phyloP scores from a whole-genome alignment of 2,888 invertebrate species.

The Podabrus alpinus region DNA sequence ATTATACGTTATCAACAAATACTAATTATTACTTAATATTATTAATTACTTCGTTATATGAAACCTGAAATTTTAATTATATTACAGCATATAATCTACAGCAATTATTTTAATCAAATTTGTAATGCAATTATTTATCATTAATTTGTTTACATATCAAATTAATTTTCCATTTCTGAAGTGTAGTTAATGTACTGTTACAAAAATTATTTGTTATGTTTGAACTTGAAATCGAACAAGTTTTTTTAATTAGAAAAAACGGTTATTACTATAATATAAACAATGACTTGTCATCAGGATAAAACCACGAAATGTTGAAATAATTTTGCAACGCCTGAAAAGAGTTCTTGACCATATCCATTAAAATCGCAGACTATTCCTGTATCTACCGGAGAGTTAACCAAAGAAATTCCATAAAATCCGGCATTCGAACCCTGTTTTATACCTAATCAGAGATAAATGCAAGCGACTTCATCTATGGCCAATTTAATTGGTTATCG shows the following conservation, averaged over 20 bases:
- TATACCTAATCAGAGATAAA: background rate
- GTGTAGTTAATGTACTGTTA: background rate
- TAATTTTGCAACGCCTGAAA: no score
- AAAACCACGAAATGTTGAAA: no score
- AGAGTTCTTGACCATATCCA: no score
- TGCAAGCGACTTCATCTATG: no score
- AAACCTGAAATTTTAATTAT: background rate
- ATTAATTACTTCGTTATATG: background rate
- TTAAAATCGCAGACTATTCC: no score
- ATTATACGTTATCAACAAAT: background rate
- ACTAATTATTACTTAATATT: background rate
- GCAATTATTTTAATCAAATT: background rate
- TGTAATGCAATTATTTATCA: background rate
- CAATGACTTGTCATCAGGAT: no score
- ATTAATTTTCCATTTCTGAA: background rate
- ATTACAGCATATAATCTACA: background rate
- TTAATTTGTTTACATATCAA: background rate
- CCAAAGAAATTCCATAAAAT: no score
- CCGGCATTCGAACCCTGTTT: no score
- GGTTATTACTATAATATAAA: no score
- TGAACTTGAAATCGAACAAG: background rate
- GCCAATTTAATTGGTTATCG: background rate
- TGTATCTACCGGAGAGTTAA: no score
- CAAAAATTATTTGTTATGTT: background rate
- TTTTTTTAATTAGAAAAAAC: background rate